Base-by-base conservation (phyloP, 1,140 invertebrate species). In the Mesaphorura yosii region DNA sequence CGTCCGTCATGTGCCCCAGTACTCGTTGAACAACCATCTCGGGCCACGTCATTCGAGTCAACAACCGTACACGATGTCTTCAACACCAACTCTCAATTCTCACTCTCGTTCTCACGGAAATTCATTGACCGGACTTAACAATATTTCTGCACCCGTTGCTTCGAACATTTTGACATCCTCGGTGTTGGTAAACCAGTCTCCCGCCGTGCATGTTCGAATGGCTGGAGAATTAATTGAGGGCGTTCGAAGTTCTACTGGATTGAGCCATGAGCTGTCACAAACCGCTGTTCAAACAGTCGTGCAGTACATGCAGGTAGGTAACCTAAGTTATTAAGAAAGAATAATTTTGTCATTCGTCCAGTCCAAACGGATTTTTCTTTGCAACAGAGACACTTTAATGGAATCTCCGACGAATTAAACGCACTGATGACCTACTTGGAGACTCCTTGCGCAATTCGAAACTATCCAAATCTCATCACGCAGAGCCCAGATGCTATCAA, bases 241-340 rank as follows among this genome's bases (percentile, higher is more conserved):
- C 37, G 80, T 92, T 4, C 73, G 88, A 29, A 78, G 77, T 58
- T 84, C 86, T 64, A 90, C 88, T 1, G 81, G 86, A 59, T 75
- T 91, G 6, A 88, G 84, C 65, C 83, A 90, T 67, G 83, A 89
- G 63, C 80, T 88, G 75, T 89, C 86, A 0, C 81, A 84, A 67
- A 76, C 88, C 27, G 86, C 87, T 31, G 78, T 89, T 22, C 80
- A 80, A 53, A 84, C 85, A 26, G 84, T 90, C 1, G 72, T 88
- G 1, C 58, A 63, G 31, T 64, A 67, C 48, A 60, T 76, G 1
- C 51, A 61, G 22, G 62, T 60, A 31, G 40, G 34, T 20, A 39
- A 47, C 2, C 15, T 4, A 52, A 44, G 14, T 23, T 46, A 46
- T 46, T 22, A 34, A 10, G n/a, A 10, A 34, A 10, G n/a, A 34